A percentile compares a stretch with the other conserved stretches of the same genome.
Evolutionary conservation across 2,113 vertebrate species (phyloP).

Genomic region (Myodes glareolus): DNA sequence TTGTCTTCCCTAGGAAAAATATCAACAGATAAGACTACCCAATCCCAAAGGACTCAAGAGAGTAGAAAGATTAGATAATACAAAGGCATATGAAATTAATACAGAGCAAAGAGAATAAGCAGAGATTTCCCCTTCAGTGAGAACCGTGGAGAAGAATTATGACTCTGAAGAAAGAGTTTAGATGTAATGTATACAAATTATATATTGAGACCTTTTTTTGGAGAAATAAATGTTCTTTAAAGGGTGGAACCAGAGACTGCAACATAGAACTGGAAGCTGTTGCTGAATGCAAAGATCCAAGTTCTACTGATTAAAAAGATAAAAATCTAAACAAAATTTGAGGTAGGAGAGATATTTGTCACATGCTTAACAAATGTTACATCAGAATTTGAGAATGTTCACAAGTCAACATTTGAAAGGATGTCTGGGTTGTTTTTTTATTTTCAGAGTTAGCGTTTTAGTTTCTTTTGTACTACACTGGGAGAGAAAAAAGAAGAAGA

Average conservation of each 20-base stretch:
- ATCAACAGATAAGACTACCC: background rate
- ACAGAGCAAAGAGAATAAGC: background rate
- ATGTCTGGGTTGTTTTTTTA: slow-evolving; percentile 5
- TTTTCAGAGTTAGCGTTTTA: background rate
- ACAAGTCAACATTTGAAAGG: slow-evolving; percentile 21
- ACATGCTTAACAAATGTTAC: background rate
- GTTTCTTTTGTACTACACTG: background rate
- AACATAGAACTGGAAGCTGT: background rate
- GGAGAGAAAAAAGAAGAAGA: background rate
- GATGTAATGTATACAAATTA: background rate
- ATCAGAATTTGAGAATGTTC: background rate
- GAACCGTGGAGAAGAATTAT: background rate
- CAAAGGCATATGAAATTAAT: background rate
- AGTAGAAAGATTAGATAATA: background rate
- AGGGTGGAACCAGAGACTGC: background rate
- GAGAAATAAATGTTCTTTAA: background rate
- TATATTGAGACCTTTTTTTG: background rate
- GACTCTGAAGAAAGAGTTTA: slow-evolving; percentile 36
- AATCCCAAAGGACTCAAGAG: background rate
- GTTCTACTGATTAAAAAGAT: background rate
- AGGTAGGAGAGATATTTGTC: background rate
- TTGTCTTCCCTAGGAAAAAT: background rate
- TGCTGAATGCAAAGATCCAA: background rate
- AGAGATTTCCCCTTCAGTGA: background rate
- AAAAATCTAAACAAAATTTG: background rate